These are phyloP conservation scores for Cirrhinus molitorella DNA, from an alignment of 2,797 vertebrate species.

Conservation along the genomic window DNA sequence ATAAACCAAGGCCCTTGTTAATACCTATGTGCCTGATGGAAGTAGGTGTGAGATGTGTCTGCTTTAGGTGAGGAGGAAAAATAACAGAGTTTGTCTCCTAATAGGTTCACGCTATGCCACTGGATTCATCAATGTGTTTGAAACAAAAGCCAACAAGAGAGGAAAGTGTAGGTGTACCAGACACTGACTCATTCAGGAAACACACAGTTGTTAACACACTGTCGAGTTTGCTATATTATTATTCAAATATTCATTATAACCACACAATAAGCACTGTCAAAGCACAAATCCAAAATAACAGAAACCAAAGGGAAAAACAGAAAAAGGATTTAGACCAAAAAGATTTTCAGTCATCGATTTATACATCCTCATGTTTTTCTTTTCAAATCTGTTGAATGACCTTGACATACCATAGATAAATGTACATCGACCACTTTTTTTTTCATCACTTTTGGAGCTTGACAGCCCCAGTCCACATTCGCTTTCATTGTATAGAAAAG, in stretches of 20 bases:
- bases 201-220: slow-evolving; percentile 3
- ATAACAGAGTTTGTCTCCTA: not conserved
- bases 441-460: not conserved
- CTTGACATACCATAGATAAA: not conserved
- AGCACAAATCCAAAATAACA: not conserved
- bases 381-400: not conserved
- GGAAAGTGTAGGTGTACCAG: not conserved
- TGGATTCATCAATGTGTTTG: not conserved
- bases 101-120: not conserved
- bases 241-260: not conserved
- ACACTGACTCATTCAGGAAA: not conserved
- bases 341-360: not conserved
- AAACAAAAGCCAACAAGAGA: not conserved
- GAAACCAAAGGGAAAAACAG: not conserved
- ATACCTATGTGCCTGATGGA: not conserved
- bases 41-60: slow-evolving; percentile 17
- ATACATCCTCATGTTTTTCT: not conserved
- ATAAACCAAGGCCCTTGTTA: not conserved
- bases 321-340: not conserved
- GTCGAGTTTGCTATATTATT: not conserved
- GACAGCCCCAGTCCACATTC: not conserved
- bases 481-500: not conserved
- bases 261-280: not conserved
- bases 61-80: slow-evolving; percentile 11
- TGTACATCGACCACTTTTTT: too few species aligned